Evolutionary conservation across 2,888 invertebrate genomes (phyloP).

Genomic region (Biston stratarius): DNA sequence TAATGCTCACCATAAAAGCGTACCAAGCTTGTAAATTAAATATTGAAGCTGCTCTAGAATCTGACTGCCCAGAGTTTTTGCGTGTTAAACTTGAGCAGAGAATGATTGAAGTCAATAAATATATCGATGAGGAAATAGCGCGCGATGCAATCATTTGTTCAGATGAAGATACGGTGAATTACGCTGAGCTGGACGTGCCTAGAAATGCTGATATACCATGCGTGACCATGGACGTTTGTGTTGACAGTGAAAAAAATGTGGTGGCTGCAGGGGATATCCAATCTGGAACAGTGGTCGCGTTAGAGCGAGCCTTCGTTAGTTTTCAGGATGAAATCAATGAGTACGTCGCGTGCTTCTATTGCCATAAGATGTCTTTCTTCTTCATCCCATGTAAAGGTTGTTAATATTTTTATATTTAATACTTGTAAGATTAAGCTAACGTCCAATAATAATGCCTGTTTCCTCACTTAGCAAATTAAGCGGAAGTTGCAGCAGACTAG

Average conservation of each 20-base stretch:
- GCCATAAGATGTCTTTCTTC: slow-evolving; percentile 19
- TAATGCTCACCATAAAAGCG: slow-evolving; percentile 21
- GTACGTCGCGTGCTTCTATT: slow-evolving; percentile 26
- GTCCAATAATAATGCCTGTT: no score
- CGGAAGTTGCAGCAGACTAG: no score
- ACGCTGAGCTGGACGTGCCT: slow-evolving; percentile 5
- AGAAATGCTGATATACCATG: slow-evolving; percentile 30
- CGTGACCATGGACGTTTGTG: slow-evolving; percentile 20
- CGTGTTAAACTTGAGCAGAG: slow-evolving; percentile 19
- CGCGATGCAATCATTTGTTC: neutral
- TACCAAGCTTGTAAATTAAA: slow-evolving; percentile 26
- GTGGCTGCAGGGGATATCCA: slow-evolving; percentile 26
- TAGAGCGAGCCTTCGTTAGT: slow-evolving; percentile 33
- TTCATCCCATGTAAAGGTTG: slow-evolving; percentile 19
- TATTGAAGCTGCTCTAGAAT: neutral
- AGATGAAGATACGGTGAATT: neutral
- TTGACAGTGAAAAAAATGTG: slow-evolving; percentile 18
- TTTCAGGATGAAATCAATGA: neutral
- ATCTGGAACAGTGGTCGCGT: slow-evolving; percentile 26
- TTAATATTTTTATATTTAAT: neutral
- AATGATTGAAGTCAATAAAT: neutral
- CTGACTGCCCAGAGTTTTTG: slow-evolving; percentile 9
- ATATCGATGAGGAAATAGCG: neutral
- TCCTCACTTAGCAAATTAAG: no score
- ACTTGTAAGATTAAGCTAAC: no score